Percentiles rank a stretch among this genome's conserved stretches.
Evolutionary conservation across 1,140 invertebrate genomes (phyloP).

Genomic region (Orchestia grillus): DNA sequence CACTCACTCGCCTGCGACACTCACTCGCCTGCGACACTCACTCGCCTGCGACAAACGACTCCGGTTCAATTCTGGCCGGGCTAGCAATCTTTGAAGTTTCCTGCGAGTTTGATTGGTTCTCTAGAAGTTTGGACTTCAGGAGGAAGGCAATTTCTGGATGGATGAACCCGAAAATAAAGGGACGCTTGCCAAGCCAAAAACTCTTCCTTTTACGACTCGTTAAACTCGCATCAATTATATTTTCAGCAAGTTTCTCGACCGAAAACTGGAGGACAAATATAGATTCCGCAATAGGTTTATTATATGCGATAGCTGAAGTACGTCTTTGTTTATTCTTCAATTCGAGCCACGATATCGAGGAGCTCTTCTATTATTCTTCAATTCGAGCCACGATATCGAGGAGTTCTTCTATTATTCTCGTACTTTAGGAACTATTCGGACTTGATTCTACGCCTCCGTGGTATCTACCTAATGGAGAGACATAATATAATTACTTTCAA

Average conservation of each 20-base stretch:
- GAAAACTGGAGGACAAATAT: background rate
- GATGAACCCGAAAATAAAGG: conserved; percentile 50
- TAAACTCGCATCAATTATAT: conserved; percentile 48
- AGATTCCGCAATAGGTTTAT: background rate
- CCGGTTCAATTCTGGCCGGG: background rate
- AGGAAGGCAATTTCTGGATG: conserved; percentile 48
- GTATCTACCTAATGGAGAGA: background rate
- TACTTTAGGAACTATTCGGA: background rate
- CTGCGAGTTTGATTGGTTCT: conserved; percentile 42
- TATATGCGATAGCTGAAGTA: background rate
- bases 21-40: too few relatives aligned
- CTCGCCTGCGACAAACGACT: background rate
- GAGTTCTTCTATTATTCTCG: background rate
- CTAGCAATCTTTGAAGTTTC: conserved; percentile 14
- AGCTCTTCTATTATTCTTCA: background rate
- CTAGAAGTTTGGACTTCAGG: conserved; percentile 15
- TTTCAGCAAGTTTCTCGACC: conserved; percentile 1
- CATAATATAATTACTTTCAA: background rate
- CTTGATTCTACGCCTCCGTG: background rate
- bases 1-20: too few relatives aligned
- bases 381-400: background rate
- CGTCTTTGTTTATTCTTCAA: background rate
- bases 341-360: background rate
- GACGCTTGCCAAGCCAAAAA: conserved; percentile 46
- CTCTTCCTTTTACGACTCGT: conserved; percentile 35